Conservation (phyloP, 2,888 invertebrate genomes). For the Chironomus riparius region DNA sequence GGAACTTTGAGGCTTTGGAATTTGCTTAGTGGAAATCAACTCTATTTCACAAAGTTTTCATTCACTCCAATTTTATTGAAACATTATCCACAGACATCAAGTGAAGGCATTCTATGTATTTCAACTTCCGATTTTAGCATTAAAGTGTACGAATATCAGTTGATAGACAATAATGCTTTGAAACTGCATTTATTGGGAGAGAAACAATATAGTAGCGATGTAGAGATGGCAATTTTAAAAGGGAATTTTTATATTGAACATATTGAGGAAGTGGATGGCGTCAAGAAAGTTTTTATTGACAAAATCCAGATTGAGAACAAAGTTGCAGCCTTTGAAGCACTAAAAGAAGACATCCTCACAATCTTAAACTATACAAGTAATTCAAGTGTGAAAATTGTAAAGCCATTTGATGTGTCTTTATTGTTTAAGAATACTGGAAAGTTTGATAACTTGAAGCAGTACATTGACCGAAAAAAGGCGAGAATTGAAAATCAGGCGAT, state of each 20-base stretch:
- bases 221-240: neutral
- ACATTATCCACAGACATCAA: conserved; percentile 34
- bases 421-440: conserved; percentile 59
- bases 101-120: conserved; percentile 41
- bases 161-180: neutral
- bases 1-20: conserved; percentile 67
- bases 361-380: neutral
- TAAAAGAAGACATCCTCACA: neutral
- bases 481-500: conserved; percentile 46
- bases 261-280: conserved; percentile 30
- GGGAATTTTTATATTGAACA: neutral
- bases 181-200: neutral
- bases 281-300: conserved; percentile 28
- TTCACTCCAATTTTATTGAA: conserved; percentile 24
- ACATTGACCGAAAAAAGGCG: conserved; percentile 64
- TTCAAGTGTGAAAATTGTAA: neutral
- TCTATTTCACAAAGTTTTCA: conserved; percentile 44
- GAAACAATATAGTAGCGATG: neutral
- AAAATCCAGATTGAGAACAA: neutral
- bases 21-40: conserved; percentile 50
- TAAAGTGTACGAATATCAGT: conserved; percentile 38
- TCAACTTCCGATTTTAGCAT: conserved; percentile 43
- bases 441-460: conserved; percentile 72
- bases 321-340: neutral
- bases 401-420: conserved; percentile 43